Evolutionary conservation across 1,140 invertebrate genomes (phyloP).

Genomic region (Cydia amplana): DNA sequence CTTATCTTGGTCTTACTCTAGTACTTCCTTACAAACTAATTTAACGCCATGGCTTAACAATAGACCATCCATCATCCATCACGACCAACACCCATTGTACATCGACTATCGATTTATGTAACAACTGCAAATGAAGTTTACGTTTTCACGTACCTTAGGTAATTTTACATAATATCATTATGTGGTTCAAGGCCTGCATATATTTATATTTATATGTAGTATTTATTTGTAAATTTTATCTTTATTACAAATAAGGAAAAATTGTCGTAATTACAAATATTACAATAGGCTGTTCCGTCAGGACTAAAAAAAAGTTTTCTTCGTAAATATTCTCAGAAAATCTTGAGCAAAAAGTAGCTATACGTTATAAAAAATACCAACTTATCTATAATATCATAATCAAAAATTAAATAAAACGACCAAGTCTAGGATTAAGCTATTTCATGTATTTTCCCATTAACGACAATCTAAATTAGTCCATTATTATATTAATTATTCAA

Average conservation of each 20-base stretch:
- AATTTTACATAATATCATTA: constrained; percentile 2
- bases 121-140: constrained; percentile 17
- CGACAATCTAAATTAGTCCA: constrained; percentile 13
- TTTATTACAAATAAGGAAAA: background rate
- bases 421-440: background rate
- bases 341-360: no score
- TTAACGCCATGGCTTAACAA: background rate
- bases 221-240: background rate
- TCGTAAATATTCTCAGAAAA: no score
- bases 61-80: constrained; percentile 11
- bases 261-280: background rate
- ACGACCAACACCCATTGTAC: constrained; percentile 11
- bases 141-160: background rate
- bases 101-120: constrained; percentile 10
- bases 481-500: constrained; percentile 29
- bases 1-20: no score
- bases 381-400: no score
- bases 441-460: constrained; percentile 1
- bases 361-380: no score
- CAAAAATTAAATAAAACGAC: background rate
- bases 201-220: background rate
- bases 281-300: background rate
- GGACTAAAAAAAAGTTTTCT: background rate
- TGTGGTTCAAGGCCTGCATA: constrained; percentile 15
- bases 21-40: background rate